Evolutionary conservation across 2,797 vertebrate genomes (phyloP).

Genomic region (Eidolon dupreanum): DNA sequence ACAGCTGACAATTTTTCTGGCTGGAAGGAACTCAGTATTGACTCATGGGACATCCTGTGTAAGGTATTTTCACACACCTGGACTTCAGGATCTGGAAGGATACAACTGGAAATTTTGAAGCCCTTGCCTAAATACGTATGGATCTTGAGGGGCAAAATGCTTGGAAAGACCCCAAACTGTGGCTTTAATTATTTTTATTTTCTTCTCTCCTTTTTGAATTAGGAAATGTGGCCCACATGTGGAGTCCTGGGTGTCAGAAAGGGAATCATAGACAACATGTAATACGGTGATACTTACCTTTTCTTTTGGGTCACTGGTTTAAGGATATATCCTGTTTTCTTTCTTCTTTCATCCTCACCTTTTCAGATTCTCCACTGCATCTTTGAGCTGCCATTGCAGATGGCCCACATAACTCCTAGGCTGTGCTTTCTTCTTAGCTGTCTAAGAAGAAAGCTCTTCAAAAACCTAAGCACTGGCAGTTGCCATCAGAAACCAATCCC

Average conservation of each 20-base stretch:
- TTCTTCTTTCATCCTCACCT: background rate
- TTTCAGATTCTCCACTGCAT: background rate
- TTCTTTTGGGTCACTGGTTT: background rate
- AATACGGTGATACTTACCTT: background rate
- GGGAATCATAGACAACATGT: background rate
- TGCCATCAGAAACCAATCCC: conserved; percentile 2
- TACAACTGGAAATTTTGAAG: background rate
- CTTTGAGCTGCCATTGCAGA: background rate
- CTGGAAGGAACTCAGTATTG: background rate
- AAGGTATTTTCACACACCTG: background rate
- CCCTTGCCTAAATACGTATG: background rate
- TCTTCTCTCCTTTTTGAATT: conserved; percentile 30
- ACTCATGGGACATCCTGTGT: background rate
- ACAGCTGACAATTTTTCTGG: background rate
- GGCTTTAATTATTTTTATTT: conserved; percentile 9
- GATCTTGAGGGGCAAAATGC: background rate
- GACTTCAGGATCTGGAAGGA: conserved; percentile 26
- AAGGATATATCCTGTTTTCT: background rate
- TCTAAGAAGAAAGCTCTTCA: background rate
- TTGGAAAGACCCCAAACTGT: background rate
- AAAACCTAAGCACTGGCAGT: background rate
- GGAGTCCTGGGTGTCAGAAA: background rate
- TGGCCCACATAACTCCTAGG: background rate
- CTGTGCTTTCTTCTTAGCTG: conserved; percentile 9
- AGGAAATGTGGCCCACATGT: background rate